Evolutionary conservation across 2,113 vertebrate genomes (phyloP).

Genomic region (Cathartes aura): DNA sequence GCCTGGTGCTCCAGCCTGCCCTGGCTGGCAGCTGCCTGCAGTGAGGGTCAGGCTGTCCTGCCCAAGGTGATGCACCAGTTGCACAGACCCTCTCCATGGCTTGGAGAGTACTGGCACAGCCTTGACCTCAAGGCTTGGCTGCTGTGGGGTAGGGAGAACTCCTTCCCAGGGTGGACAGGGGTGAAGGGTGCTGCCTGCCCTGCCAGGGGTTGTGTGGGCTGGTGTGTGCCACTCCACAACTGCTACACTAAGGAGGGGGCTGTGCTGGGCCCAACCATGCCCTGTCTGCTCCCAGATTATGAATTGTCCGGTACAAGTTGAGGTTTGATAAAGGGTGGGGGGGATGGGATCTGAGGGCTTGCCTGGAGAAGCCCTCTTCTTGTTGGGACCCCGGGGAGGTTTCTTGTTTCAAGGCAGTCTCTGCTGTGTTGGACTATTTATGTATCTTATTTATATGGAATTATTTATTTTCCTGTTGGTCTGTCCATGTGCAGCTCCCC

Average conservation of each 20-base stretch:
- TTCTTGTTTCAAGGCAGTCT: constrained; percentile 55
- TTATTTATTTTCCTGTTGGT: constrained; percentile 67
- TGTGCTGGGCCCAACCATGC: background rate
- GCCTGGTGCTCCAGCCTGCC: background rate
- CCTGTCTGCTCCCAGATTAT: background rate
- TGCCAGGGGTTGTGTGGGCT: background rate
- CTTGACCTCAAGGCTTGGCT: background rate
- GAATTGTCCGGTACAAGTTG: constrained; percentile 55
- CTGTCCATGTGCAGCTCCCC: constrained; percentile 21
- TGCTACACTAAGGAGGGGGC: constrained; percentile 33
- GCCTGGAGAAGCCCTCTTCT: background rate
- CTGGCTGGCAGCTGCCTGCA: background rate
- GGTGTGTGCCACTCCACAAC: background rate
- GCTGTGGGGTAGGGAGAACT: background rate
- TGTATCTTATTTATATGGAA: constrained; percentile 70
- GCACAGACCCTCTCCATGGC: background rate
- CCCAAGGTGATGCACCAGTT: background rate
- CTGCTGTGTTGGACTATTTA: constrained; percentile 54
- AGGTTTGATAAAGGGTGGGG: constrained; percentile 17
- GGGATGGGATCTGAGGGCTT: background rate
- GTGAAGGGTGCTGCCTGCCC: background rate
- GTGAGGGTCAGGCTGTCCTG: background rate
- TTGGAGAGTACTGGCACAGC: background rate
- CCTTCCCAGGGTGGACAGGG: background rate
- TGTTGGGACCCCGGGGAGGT: background rate